phyloP scores from a whole-genome alignment of 1,140 invertebrate genomes.

The Lepidurus couesii region DNA sequence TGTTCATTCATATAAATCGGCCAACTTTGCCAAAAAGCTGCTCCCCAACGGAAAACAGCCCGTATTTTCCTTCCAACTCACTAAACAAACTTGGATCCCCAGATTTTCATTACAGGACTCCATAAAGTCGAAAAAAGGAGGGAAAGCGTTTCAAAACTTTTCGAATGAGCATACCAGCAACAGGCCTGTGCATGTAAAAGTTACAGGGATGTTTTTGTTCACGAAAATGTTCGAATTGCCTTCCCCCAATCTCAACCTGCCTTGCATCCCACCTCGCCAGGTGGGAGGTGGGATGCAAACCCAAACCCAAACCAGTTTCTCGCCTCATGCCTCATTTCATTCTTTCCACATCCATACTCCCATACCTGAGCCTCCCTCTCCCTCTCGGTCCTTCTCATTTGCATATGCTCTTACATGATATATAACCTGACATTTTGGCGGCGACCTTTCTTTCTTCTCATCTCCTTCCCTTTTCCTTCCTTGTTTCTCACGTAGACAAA shows the following conservation, averaged over 20 bases:
- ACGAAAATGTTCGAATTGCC: neutral
- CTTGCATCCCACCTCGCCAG: neutral
- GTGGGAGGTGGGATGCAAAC: too few species aligned
- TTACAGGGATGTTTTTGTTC: too few species aligned
- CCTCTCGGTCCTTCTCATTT: slow-evolving; percentile 14
- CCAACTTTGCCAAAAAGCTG: too few species aligned
- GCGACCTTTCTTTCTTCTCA: slow-evolving; percentile 31
- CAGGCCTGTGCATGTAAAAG: too few species aligned
- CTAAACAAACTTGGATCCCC: neutral
- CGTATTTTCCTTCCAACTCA: neutral
- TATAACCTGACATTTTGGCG: slow-evolving; percentile 27
- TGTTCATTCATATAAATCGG: neutral
- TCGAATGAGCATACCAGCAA: too few species aligned
- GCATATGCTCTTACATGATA: slow-evolving; percentile 27
- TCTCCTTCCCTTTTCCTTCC: slow-evolving; percentile 32
- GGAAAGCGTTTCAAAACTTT: too few species aligned
- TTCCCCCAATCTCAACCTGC: neutral
- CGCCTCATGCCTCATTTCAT: slow-evolving; percentile 13
- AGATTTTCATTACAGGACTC: neutral
- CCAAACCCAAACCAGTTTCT: neutral
- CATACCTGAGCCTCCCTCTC: neutral
- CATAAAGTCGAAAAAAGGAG: too few species aligned
- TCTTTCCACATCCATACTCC: slow-evolving; percentile 23
- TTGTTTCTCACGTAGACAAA: slow-evolving; percentile 22
- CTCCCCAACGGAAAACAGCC: too few species aligned